Evolutionary conservation across 1,140 invertebrate genomes (phyloP).

Genomic region (Liolophura sinensis): DNA sequence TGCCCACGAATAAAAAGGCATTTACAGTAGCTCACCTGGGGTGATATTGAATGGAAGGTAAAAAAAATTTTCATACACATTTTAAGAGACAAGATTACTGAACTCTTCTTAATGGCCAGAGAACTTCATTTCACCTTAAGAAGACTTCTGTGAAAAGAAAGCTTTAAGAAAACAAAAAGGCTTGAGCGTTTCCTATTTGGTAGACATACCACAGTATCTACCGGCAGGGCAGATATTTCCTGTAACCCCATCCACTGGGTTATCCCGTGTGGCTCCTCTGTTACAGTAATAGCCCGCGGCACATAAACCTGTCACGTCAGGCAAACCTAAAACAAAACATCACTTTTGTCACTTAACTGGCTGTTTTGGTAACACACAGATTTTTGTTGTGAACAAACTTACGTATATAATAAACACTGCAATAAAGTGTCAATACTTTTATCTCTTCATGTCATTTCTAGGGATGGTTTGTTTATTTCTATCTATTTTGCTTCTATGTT

Average conservation of each 20-base stretch:
- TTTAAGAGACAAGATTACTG: too few relatives aligned
- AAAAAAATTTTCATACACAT: too few relatives aligned
- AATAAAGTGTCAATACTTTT: too few relatives aligned
- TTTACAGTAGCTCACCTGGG: too few relatives aligned
- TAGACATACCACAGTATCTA: constrained; percentile 44
- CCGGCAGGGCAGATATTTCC: constrained; percentile 49
- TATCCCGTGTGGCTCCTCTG: constrained; percentile 25
- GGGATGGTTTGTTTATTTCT: too few relatives aligned
- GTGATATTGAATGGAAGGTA: too few relatives aligned
- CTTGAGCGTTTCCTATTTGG: background rate
- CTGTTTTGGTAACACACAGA: too few relatives aligned
- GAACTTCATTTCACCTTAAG: background rate
- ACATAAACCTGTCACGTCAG: constrained; percentile 36
- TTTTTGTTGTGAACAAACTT: constrained; percentile 1
- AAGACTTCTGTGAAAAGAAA: background rate
- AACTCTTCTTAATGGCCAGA: too few relatives aligned
- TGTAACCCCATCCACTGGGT: constrained; percentile 51
- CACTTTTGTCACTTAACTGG: background rate
- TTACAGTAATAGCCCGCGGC: constrained; percentile 44
- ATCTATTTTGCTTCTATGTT: too few relatives aligned
- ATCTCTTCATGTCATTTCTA: too few relatives aligned
- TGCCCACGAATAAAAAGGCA: too few relatives aligned
- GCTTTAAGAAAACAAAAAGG: background rate
- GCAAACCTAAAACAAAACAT: constrained; percentile 31
- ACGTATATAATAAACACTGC: too few relatives aligned